Percentiles rank a stretch among this genome's conserved stretches.
These are phyloP conservation scores for Acropternis orthonyx DNA, from an alignment of 2,797 vertebrate species.

Conservation along the genomic window DNA sequence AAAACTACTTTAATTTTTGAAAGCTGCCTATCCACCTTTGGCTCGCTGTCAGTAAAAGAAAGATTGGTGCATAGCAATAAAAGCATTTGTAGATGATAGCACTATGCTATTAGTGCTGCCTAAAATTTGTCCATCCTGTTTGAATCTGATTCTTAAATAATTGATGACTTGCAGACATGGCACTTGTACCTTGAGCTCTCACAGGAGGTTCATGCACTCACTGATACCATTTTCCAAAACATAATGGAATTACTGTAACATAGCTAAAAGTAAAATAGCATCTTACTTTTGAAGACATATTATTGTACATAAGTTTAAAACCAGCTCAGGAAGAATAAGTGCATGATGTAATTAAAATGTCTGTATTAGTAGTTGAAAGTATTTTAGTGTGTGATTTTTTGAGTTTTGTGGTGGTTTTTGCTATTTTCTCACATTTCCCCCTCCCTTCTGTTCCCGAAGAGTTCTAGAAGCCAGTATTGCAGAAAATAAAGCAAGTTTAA, in stretches of 20 bases:
- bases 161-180: neutral
- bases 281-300: neutral
- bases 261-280: neutral
- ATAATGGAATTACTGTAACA: neutral
- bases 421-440: constrained; percentile 2
- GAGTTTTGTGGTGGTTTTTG: neutral
- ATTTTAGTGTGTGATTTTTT: neutral
- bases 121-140: neutral
- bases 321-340: neutral
- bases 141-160: neutral
- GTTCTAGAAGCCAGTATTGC: constrained; percentile 98
- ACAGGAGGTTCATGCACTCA: neutral
- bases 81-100: neutral
- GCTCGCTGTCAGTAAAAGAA: neutral
- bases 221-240: neutral
- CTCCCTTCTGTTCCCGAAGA: constrained; percentile 74
- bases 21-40: neutral
- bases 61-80: neutral
- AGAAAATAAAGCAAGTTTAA: constrained; percentile 96
- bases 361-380: neutral
- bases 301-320: neutral
- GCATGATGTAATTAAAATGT: neutral
- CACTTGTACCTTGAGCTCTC: neutral
- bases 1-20: neutral
- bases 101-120: neutral